These are phyloP conservation scores for Otus sunia DNA, from an alignment of 2,113 vertebrate species.

Conservation along the genomic window DNA sequence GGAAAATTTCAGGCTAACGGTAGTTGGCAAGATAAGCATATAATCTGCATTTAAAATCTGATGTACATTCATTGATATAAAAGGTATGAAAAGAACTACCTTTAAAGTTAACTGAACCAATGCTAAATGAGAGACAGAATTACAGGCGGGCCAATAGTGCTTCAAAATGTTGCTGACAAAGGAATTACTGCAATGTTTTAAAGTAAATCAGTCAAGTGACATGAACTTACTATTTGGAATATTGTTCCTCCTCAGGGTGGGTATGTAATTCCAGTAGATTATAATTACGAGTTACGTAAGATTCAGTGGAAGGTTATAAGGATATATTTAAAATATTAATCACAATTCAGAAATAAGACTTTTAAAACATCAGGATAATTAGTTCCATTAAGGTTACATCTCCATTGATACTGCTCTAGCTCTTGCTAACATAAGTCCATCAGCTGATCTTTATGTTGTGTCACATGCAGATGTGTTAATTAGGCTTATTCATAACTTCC, in stretches of 20 bases:
- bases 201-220: constrained; percentile 26
- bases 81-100: neutral
- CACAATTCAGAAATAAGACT: constrained; percentile 2
- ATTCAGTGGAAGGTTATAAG: neutral
- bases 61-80: neutral
- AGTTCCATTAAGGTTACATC: neutral
- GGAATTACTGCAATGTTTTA: neutral
- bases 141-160: neutral
- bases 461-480: neutral
- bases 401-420: neutral
- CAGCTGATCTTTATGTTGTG: constrained; percentile 16
- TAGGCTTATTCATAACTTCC: neutral
- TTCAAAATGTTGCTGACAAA: neutral
- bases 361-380: neutral
- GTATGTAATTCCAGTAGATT: neutral
- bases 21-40: constrained; percentile 14
- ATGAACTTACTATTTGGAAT: neutral
- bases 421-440: neutral
- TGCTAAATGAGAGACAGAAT: neutral
- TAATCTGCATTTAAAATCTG: constrained; percentile 37
- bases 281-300: constrained; percentile 24
- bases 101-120: constrained; percentile 3
- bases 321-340: constrained; percentile 19
- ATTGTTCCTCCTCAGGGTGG: neutral
- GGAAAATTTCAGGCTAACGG: neutral